These are phyloP conservation scores for Oceanites oceanicus DNA, from an alignment of 2,113 vertebrate species.

Conservation along the genomic window DNA sequence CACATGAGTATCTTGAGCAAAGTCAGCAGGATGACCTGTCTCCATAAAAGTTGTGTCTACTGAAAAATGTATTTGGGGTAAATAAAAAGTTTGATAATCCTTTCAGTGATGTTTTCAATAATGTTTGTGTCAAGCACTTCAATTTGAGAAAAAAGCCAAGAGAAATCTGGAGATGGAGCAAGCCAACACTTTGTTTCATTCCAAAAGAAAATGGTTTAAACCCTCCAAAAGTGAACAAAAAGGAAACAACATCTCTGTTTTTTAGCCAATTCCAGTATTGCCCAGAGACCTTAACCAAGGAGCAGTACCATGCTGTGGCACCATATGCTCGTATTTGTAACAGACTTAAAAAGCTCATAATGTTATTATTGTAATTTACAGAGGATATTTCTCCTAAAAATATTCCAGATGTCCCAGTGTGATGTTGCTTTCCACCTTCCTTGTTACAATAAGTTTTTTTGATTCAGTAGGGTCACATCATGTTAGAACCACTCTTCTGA, in stretches of 20 bases:
- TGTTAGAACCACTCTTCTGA: background rate
- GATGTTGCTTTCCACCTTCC: background rate
- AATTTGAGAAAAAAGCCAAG: background rate
- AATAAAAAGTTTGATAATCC: slow-evolving; percentile 23
- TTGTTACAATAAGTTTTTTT: background rate
- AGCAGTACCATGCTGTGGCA: background rate
- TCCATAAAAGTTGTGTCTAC: slow-evolving; percentile 30
- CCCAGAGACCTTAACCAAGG: slow-evolving; percentile 45
- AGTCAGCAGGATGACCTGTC: background rate
- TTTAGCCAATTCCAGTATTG: background rate
- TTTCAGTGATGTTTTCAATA: slow-evolving; percentile 16
- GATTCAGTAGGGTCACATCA: background rate
- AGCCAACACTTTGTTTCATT: background rate
- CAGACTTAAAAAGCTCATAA: slow-evolving; percentile 40
- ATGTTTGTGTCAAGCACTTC: background rate
- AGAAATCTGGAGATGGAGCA: background rate
- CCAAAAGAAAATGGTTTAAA: background rate
- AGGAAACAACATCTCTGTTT: background rate
- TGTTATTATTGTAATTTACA: background rate
- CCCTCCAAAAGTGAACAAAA: background rate
- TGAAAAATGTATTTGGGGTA: slow-evolving; percentile 19
- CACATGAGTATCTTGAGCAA: slow-evolving; percentile 25
- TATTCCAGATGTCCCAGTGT: background rate
- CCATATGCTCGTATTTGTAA: slow-evolving; percentile 47
- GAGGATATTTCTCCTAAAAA: slow-evolving; percentile 13